Evolutionary conservation across 2,888 invertebrate genomes (phyloP).

Genomic region (Microctonus aethiopoides): DNA sequence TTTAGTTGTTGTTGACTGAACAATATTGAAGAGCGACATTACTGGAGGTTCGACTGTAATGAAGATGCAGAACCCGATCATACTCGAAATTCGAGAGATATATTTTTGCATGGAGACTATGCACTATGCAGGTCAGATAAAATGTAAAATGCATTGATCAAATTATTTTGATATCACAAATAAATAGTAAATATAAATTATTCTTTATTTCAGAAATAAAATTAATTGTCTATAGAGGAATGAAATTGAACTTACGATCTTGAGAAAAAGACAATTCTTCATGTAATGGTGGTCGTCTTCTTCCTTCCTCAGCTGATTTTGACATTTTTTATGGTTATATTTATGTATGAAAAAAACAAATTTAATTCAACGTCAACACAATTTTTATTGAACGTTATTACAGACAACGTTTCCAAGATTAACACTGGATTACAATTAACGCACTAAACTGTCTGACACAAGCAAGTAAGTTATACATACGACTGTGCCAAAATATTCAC

Average conservation of each 20-base stretch:
- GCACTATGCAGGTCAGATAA: too few species aligned
- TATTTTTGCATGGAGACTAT: too few species aligned
- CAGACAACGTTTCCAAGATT: background rate
- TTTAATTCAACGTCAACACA: background rate
- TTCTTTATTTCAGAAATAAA: background rate
- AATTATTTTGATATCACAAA: too few species aligned
- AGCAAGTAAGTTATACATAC: constrained; percentile 43
- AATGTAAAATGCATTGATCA: too few species aligned
- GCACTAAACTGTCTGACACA: constrained; percentile 45
- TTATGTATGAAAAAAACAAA: background rate
- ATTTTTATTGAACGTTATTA: background rate
- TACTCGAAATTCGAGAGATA: too few species aligned
- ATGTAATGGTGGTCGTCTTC: constrained; percentile 30
- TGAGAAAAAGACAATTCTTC: constrained; percentile 37
- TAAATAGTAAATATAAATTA: too few species aligned
- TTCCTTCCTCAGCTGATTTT: constrained; percentile 23
- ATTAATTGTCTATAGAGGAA: background rate
- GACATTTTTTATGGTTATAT: background rate
- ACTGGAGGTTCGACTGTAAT: too few species aligned
- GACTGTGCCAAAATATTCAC: background rate
- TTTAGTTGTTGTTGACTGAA: too few species aligned
- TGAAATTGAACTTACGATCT: constrained; percentile 36
- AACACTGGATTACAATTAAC: background rate
- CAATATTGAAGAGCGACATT: too few species aligned
- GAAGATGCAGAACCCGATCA: too few species aligned